Conservation (phyloP, 2,888 invertebrate species). For the Bombyx huttoni region DNA sequence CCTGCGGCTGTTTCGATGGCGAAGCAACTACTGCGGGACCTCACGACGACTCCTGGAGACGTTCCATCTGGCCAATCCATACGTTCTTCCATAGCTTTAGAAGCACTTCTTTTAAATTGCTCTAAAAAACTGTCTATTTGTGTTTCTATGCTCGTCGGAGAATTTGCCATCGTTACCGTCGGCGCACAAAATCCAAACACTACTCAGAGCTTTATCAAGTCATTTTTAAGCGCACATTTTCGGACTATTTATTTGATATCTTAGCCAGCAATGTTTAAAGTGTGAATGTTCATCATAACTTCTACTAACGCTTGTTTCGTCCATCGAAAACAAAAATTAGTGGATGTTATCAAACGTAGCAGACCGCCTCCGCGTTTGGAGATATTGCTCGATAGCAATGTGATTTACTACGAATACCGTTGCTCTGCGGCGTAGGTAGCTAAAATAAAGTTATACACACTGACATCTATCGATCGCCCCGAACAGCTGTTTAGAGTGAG, state of each 20-base stretch:
- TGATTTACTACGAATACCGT: constrained; percentile 66
- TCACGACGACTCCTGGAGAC: constrained; percentile 57
- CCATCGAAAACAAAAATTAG: constrained; percentile 39
- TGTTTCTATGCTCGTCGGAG: constrained; percentile 82
- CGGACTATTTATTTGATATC: not conserved
- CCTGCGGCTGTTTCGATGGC: constrained; percentile 54
- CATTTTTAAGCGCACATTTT: not conserved
- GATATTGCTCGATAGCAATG: constrained; percentile 39
- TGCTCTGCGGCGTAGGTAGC: constrained; percentile 38
- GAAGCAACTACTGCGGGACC: constrained; percentile 66
- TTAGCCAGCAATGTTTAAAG: not conserved
- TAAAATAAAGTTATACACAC: constrained; percentile 68
- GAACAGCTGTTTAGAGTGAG: constrained; percentile 49
- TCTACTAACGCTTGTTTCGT: constrained; percentile 28
- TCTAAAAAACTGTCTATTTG: constrained; percentile 89
- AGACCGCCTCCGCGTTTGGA: constrained; percentile 39
- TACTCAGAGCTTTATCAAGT: constrained; percentile 26
- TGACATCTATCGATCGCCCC: constrained; percentile 67
- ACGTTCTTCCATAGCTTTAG: constrained; percentile 80
- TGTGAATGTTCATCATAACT: constrained; percentile 18
- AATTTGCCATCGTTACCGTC: constrained; percentile 74
- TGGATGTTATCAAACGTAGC: constrained; percentile 42
- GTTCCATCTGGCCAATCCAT: constrained; percentile 67
- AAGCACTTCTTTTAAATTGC: constrained; percentile 85
- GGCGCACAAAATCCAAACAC: constrained; percentile 68